Evolutionary conservation across 1,140 invertebrate genomes (phyloP).

Genomic region (Pseudoatta argentina): DNA sequence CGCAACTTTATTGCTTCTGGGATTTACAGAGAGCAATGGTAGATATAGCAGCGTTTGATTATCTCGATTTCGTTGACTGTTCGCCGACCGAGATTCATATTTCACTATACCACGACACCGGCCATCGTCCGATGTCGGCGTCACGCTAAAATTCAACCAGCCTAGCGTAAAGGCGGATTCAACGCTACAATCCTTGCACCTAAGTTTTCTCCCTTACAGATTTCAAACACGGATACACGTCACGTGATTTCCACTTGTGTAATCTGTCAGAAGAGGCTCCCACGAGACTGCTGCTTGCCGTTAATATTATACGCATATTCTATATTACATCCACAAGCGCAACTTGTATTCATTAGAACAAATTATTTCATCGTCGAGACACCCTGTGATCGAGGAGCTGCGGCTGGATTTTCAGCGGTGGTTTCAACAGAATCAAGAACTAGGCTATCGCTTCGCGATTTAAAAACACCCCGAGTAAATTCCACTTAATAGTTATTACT

Average conservation of each 20-base stretch:
- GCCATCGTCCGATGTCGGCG: background rate
- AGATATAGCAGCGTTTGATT: constrained; percentile 58
- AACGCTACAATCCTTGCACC: background rate
- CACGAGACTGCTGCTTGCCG: background rate
- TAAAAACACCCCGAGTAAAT: constrained; percentile 50
- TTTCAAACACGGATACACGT: background rate
- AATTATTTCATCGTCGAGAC: constrained; percentile 8
- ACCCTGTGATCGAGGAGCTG: too few species aligned
- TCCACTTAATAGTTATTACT: constrained; percentile 55
- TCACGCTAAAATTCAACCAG: constrained; percentile 34
- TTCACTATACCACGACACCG: constrained; percentile 36
- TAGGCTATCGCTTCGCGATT: constrained; percentile 37
- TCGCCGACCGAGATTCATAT: constrained; percentile 58
- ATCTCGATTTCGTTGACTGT: constrained; percentile 61
- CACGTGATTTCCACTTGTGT: background rate
- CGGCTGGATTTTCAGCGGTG: background rate
- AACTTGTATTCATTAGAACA: background rate
- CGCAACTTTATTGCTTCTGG: constrained; percentile 63
- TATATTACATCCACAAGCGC: background rate
- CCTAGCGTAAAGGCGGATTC: background rate
- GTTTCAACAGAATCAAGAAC: background rate
- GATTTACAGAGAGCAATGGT: constrained; percentile 62
- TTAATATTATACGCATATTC: background rate
- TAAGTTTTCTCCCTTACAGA: constrained; percentile 6
- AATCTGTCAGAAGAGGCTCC: background rate